Evolutionary conservation across 2,113 vertebrate genomes (phyloP).

Genomic region (western clawed frog (Xenopus tropicalis)): DNA sequence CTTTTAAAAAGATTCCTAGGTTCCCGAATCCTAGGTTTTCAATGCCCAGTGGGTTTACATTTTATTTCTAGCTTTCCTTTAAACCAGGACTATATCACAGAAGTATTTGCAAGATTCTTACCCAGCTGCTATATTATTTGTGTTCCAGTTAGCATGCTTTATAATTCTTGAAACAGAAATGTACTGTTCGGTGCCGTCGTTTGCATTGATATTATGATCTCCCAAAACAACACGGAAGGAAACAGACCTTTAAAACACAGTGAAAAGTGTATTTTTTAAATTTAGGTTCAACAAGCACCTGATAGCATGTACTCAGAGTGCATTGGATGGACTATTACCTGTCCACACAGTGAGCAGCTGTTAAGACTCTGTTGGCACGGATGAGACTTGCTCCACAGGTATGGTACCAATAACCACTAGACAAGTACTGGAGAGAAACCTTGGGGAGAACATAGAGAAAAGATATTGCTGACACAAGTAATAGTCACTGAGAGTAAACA

Average conservation of each 20-base stretch:
- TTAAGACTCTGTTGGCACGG: conserved; percentile 75
- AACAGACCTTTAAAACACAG: too few relatives aligned
- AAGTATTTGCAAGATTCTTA: conserved; percentile 46
- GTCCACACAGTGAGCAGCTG: conserved; percentile 80
- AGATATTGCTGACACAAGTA: neutral
- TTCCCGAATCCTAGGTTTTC: too few relatives aligned
- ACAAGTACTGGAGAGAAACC: conserved; percentile 75
- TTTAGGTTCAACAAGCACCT: too few relatives aligned
- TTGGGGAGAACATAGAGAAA: conserved; percentile 44
- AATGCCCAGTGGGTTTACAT: too few relatives aligned
- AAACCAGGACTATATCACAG: too few relatives aligned
- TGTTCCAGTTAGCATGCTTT: conserved; percentile 72
- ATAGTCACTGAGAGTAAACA: too few relatives aligned
- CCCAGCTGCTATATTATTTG: conserved; percentile 68
- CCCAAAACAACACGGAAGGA: conserved; percentile 76
- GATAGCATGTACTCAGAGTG: neutral
- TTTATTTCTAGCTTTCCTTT: too few relatives aligned
- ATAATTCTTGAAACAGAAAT: conserved; percentile 64
- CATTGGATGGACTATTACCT: conserved; percentile 46
- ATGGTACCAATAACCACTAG: conserved; percentile 62
- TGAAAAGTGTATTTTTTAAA: too few relatives aligned
- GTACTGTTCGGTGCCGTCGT: conserved; percentile 74
- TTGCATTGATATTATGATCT: conserved; percentile 71
- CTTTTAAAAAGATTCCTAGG: too few relatives aligned
- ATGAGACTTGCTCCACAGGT: conserved; percentile 82